Conservation (phyloP, 2,888 invertebrate genomes). For the Callosobruchus maculatus region DNA sequence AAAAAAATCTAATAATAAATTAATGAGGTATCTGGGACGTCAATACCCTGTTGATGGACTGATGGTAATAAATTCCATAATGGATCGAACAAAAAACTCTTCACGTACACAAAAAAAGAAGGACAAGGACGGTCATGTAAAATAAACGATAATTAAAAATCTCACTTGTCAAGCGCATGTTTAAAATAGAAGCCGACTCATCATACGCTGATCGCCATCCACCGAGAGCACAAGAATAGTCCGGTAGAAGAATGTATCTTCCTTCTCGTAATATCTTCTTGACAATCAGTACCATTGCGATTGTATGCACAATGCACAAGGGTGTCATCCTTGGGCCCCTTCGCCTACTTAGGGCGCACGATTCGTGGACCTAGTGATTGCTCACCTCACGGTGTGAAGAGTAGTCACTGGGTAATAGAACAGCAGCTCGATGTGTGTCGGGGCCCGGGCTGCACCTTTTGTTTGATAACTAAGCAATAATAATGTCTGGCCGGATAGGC, state of each 20-base stretch:
- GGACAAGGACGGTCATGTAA: background rate
- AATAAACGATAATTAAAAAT: background rate
- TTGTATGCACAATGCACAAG: too few species aligned
- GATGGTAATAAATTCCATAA: background rate
- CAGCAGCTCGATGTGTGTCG: too few species aligned
- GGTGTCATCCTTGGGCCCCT: too few species aligned
- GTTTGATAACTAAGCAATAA: too few species aligned
- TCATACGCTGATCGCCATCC: background rate
- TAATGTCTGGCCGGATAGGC: too few species aligned
- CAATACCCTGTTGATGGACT: background rate
- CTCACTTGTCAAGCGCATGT: background rate
- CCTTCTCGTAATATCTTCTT: too few species aligned
- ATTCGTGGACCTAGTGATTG: too few species aligned
- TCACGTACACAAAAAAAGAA: background rate
- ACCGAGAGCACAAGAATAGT: background rate
- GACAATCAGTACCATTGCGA: too few species aligned
- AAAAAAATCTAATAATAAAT: background rate
- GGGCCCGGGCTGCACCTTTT: too few species aligned
- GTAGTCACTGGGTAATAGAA: too few species aligned
- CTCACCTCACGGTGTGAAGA: too few species aligned
- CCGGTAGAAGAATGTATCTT: background rate
- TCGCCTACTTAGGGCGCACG: too few species aligned
- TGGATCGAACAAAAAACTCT: background rate
- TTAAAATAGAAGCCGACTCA: background rate
- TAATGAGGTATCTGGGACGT: background rate